phyloP scores from a whole-genome alignment of 2,888 invertebrate genomes.

The Abrostola tripartita region DNA sequence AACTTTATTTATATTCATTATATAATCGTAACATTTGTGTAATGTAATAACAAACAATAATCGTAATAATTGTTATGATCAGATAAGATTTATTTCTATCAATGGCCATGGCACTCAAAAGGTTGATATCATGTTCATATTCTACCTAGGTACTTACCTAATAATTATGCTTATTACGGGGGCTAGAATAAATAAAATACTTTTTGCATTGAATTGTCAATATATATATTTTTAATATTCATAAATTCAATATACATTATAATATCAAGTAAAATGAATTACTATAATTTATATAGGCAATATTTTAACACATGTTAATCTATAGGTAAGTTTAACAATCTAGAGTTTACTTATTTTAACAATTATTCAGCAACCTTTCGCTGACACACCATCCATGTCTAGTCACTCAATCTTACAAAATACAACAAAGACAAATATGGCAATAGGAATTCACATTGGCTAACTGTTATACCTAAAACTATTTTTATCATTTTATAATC shows the following conservation, averaged over 20 bases:
- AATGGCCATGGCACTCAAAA: too few relatives aligned
- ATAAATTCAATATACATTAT: slow-evolving; percentile 89
- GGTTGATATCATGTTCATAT: too few relatives aligned
- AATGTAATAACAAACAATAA: too few relatives aligned
- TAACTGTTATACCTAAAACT: slow-evolving; percentile 69
- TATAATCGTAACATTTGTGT: too few relatives aligned
- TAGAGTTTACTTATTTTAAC: slow-evolving; percentile 82
- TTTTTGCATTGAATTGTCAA: slow-evolving; percentile 84
- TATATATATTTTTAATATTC: slow-evolving; percentile 88
- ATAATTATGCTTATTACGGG: neutral
- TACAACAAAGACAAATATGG: slow-evolving; percentile 83
- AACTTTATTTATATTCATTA: too few relatives aligned
- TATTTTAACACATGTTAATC: slow-evolving; percentile 88
- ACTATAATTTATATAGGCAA: slow-evolving; percentile 88
- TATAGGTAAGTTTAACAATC: slow-evolving; percentile 88
- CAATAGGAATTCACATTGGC: slow-evolving; percentile 86
- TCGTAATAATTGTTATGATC: too few relatives aligned
- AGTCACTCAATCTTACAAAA: slow-evolving; percentile 56
- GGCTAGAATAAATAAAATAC: slow-evolving; percentile 42
- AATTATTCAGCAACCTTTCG: slow-evolving; percentile 69
- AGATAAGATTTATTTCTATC: too few relatives aligned
- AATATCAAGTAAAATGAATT: slow-evolving; percentile 88
- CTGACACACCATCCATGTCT: slow-evolving; percentile 33
- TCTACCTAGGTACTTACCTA: neutral
- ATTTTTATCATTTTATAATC: slow-evolving; percentile 31